Percentiles rank a stretch among this genome's conserved stretches.
Conservation (phyloP, 2,113 vertebrate species). For the Mirza zaza region DNA sequence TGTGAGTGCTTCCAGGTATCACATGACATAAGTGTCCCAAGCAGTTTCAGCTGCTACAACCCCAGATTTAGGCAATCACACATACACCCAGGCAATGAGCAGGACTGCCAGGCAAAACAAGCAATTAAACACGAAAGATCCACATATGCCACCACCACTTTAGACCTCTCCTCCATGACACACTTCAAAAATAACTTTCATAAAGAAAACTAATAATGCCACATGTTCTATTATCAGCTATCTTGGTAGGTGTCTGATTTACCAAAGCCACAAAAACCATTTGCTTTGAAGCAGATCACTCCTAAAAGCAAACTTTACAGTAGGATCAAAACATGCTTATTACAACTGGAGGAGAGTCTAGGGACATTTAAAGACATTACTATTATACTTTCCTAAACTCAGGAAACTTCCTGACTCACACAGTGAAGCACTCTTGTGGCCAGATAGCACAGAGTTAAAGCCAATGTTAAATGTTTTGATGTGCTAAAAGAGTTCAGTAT, state of each 20-base stretch:
- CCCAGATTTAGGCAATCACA: neutral
- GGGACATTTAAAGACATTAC: neutral
- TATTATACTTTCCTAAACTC: neutral
- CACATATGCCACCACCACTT: neutral
- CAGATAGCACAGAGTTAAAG: neutral
- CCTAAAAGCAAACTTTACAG: neutral
- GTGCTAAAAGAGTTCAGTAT: neutral
- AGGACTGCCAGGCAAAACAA: neutral
- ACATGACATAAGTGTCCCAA: neutral
- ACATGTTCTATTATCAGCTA: neutral
- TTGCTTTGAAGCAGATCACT: neutral
- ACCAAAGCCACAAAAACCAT: neutral
- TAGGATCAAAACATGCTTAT: neutral
- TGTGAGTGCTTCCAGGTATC: neutral
- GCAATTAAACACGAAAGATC: neutral
- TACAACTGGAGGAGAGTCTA: neutral
- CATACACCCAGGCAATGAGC: neutral
- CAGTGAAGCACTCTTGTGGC: neutral
- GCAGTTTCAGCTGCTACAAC: neutral
- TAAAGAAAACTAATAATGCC: neutral
- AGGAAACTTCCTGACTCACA: neutral
- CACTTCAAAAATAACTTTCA: neutral
- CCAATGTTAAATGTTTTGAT: neutral
- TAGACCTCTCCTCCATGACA: neutral
- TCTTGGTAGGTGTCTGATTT: neutral